phyloP scores from a whole-genome alignment of 2,797 vertebrate genomes.

The Micromesistius poutassou region DNA sequence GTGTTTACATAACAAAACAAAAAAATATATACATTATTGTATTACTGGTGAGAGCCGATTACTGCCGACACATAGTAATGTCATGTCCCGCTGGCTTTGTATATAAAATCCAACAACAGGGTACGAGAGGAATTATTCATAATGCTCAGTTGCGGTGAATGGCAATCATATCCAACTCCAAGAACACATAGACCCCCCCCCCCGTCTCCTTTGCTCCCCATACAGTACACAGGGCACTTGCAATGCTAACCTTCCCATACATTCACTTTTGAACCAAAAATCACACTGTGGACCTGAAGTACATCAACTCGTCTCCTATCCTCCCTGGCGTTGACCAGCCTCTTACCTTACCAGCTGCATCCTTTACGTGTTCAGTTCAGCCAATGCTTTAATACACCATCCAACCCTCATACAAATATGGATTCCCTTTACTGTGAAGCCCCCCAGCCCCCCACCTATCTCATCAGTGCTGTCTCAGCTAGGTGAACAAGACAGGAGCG shows the following conservation, averaged over 20 bases:
- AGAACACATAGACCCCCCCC: conserved; percentile 19
- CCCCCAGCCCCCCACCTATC: conserved; percentile 41
- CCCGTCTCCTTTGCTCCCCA: conserved; percentile 4
- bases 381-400: conserved; percentile 75
- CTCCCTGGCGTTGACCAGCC: conserved; percentile 37
- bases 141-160: conserved; percentile 64
- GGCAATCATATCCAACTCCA: conserved; percentile 1
- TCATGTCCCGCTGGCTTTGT: background rate
- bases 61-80: background rate
- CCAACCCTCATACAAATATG: conserved; percentile 75
- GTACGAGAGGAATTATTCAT: conserved; percentile 79
- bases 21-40: background rate
- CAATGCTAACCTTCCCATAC: conserved; percentile 55
- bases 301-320: conserved; percentile 63
- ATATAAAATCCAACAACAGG: conserved; percentile 20
- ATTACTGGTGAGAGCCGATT: background rate
- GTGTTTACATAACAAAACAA: background rate
- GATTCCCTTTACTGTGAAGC: conserved; percentile 61
- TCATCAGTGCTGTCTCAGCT: conserved; percentile 74
- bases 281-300: conserved; percentile 74
- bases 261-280: conserved; percentile 85
- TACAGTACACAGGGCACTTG: conserved; percentile 11
- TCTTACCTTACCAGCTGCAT: conserved; percentile 47
- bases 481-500: conserved; percentile 69
- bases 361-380: conserved; percentile 55